phyloP scores from a whole-genome alignment of 2,888 invertebrate genomes.

The Xiphydria camelus region DNA sequence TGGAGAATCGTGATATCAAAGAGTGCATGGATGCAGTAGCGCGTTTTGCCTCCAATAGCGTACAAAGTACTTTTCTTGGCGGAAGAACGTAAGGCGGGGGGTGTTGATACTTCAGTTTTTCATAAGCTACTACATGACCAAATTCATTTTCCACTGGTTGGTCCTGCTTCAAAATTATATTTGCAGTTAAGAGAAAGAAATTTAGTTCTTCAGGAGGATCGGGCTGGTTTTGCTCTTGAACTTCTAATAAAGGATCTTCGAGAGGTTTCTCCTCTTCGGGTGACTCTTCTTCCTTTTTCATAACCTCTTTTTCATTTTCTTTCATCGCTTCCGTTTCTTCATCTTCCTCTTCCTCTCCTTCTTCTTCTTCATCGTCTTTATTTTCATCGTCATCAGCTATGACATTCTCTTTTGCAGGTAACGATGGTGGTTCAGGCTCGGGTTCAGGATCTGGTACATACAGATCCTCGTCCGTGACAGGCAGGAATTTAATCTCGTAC shows the following conservation, averaged over 20 bases:
- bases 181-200: constrained; percentile 43
- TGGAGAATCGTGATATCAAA: constrained; percentile 50
- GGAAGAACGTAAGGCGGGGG: constrained; percentile 48
- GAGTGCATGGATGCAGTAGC: constrained; percentile 48
- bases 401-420: background rate
- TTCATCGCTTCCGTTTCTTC: constrained; percentile 11
- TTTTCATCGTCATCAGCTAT: background rate
- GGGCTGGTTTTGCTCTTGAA: constrained; percentile 34
- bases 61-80: constrained; percentile 37
- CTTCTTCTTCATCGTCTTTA: constrained; percentile 14
- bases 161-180: too few species aligned
- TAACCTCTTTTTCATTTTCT: constrained; percentile 13
- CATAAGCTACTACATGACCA: constrained; percentile 31
- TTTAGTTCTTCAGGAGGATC: constrained; percentile 46
- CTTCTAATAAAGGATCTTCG: constrained; percentile 29
- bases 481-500: constrained; percentile 42
- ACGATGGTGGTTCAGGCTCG: background rate
- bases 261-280: constrained; percentile 20
- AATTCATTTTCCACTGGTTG: constrained; percentile 25
- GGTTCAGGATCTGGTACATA: constrained; percentile 9
- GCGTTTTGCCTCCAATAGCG: constrained; percentile 45
- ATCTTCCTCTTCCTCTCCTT: constrained; percentile 9
- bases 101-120: constrained; percentile 45
- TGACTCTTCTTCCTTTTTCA: background rate
- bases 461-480: constrained; percentile 46